phyloP scores from a whole-genome alignment of 1,140 invertebrate genomes.

The Megathymus violae region DNA sequence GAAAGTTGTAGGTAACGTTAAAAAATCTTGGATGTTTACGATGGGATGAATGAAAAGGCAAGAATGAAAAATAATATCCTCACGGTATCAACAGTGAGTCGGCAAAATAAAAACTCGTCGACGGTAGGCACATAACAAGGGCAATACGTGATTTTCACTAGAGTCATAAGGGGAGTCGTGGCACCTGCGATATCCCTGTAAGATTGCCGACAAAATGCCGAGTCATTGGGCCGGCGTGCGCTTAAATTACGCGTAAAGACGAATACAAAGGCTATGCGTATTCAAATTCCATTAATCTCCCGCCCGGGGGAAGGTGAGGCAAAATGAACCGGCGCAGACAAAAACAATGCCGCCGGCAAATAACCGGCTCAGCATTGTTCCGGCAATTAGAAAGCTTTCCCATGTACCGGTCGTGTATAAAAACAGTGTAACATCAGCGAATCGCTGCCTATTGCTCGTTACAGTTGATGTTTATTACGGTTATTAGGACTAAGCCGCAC shows the following conservation, averaged over 20 bases:
- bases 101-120: slow-evolving; percentile 45
- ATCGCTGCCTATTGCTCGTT: slow-evolving; percentile 83
- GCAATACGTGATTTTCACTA: slow-evolving; percentile 65
- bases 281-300: slow-evolving; percentile 83
- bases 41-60: slow-evolving; percentile 47
- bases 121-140: slow-evolving; percentile 35
- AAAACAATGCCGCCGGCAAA: slow-evolving; percentile 83
- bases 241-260: slow-evolving; percentile 82
- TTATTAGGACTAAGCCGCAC: slow-evolving; percentile 79
- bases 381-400: slow-evolving; percentile 84
- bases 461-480: slow-evolving; percentile 82
- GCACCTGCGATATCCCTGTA: slow-evolving; percentile 68
- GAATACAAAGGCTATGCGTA: slow-evolving; percentile 82
- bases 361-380: slow-evolving; percentile 83
- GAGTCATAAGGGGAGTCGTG: slow-evolving; percentile 57
- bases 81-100: slow-evolving; percentile 61
- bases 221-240: slow-evolving; percentile 75
- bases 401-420: slow-evolving; percentile 82
- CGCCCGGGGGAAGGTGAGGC: slow-evolving; percentile 71
- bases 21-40: slow-evolving; percentile 39
- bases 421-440: slow-evolving; percentile 83
- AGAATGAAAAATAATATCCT: slow-evolving; percentile 56
- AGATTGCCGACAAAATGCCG: slow-evolving; percentile 70
- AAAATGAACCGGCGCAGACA: slow-evolving; percentile 81
- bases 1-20: neutral